These are phyloP conservation scores for Abramis brama DNA, from an alignment of 2,113 vertebrate species.

Conservation along the genomic window DNA sequence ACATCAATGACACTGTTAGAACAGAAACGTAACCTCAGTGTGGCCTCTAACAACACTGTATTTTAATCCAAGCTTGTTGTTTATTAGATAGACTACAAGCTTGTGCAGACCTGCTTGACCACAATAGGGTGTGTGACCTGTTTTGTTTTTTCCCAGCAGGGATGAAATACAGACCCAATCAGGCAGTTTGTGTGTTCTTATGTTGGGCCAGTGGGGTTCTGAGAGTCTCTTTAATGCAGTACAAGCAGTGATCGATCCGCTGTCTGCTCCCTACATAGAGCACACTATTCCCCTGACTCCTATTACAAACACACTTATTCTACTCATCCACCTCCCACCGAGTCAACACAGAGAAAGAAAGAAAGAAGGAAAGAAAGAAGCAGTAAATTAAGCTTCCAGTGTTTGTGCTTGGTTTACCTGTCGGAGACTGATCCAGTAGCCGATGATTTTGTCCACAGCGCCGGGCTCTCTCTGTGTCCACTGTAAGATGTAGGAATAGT, in stretches of 20 bases:
- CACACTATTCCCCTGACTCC: constrained; percentile 56
- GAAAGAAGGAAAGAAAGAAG: not conserved
- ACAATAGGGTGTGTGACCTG: not conserved
- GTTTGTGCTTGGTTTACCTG: constrained; percentile 77
- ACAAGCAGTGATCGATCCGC: constrained; percentile 65
- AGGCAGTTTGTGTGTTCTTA: not conserved
- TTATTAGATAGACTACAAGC: not conserved
- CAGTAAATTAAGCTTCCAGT: constrained; percentile 12
- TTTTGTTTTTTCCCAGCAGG: not conserved
- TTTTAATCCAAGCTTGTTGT: constrained; percentile 6
- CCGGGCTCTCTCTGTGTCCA: constrained; percentile 96
- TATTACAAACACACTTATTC: constrained; percentile 67
- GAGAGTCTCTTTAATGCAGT: constrained; percentile 63
- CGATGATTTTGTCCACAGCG: constrained; percentile 88
- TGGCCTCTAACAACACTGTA: not conserved
- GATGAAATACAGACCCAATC: constrained; percentile 32
- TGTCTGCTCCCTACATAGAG: constrained; percentile 51
- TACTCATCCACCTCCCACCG: constrained; percentile 47
- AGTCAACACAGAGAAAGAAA: not conserved
- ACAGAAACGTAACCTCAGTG: not conserved
- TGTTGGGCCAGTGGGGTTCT: constrained; percentile 33
- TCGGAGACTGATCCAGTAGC: constrained; percentile 86
- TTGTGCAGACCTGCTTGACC: not conserved
- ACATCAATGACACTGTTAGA: not conserved
- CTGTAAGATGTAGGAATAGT: constrained; percentile 95